Evolutionary conservation across 2,797 vertebrate species (phyloP).

Genomic region (Poecile montanus): DNA sequence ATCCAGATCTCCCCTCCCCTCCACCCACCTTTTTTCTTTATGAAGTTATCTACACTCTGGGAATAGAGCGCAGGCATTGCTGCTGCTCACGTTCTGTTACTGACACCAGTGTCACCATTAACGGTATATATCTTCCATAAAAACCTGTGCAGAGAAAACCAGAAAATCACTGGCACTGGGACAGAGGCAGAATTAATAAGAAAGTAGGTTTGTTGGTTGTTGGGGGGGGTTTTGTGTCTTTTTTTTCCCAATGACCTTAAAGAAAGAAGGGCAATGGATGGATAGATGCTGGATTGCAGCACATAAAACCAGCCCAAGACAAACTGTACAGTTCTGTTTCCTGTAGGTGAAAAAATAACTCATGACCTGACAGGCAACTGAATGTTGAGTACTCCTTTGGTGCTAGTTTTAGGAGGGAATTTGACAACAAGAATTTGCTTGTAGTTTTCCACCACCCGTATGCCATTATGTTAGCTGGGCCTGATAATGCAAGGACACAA

Average conservation of each 20-base stretch:
- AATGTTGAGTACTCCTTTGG: slow-evolving; percentile 65
- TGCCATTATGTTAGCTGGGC: slow-evolving; percentile 38
- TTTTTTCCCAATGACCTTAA: slow-evolving; percentile 42
- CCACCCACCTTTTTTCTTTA: slow-evolving; percentile 60
- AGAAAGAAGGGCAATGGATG: slow-evolving; percentile 51
- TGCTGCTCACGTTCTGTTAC: slow-evolving; percentile 38
- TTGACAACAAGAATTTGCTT: slow-evolving; percentile 74
- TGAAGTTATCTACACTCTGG: slow-evolving; percentile 43
- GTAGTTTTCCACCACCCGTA: slow-evolving; percentile 55
- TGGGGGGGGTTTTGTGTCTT: neutral
- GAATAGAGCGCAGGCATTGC: slow-evolving; percentile 5
- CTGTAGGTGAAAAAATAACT: slow-evolving; percentile 69
- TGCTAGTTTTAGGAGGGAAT: slow-evolving; percentile 69
- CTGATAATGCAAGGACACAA: slow-evolving; percentile 51
- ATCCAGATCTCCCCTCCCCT: slow-evolving; percentile 39
- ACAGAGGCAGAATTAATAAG: neutral
- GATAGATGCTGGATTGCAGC: slow-evolving; percentile 58
- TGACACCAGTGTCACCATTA: slow-evolving; percentile 51
- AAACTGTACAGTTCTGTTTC: slow-evolving; percentile 69
- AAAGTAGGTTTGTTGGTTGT: neutral
- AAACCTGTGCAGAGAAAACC: neutral
- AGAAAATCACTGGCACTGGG: neutral
- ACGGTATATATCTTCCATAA: neutral
- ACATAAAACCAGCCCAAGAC: slow-evolving; percentile 58
- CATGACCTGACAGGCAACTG: slow-evolving; percentile 66